These are phyloP conservation scores for Nannospalax galili DNA, from an alignment of 2,113 vertebrate species.

Conservation along the genomic window DNA sequence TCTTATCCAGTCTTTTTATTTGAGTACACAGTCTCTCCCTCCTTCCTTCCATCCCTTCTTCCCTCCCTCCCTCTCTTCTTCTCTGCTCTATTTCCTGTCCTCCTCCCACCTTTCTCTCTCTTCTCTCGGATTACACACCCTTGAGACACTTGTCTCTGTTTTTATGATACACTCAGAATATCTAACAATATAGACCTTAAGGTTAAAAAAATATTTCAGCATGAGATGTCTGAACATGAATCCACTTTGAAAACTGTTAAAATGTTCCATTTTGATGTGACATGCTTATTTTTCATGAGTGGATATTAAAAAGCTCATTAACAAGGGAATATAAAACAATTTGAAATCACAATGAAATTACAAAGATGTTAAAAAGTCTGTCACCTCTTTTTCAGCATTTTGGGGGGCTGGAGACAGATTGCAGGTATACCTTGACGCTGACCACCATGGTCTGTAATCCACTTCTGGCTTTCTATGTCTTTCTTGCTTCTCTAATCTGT, in stretches of 20 bases:
- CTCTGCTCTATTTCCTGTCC: too few relatives aligned
- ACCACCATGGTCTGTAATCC: neutral
- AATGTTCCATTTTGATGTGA: neutral
- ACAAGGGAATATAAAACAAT: slow-evolving; percentile 19
- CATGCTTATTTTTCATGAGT: slow-evolving; percentile 49
- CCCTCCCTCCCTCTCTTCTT: too few relatives aligned
- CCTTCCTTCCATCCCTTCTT: neutral
- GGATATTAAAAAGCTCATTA: slow-evolving; percentile 33
- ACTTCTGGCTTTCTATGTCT: slow-evolving; percentile 3
- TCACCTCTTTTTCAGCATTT: slow-evolving; percentile 25
- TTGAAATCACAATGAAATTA: slow-evolving; percentile 25
- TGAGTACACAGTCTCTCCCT: neutral
- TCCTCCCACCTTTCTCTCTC: neutral
- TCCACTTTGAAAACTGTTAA: slow-evolving; percentile 46
- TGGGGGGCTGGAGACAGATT: slow-evolving; percentile 4
- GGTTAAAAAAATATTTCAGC: neutral
- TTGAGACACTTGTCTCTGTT: slow-evolving; percentile 25
- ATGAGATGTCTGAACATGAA: slow-evolving; percentile 34
- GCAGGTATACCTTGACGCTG: neutral
- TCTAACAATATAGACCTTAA: neutral
- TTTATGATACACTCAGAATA: slow-evolving; percentile 38
- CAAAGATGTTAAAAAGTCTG: slow-evolving; percentile 19
- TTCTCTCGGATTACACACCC: neutral
- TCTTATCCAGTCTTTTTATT: neutral
- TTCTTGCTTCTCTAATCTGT: neutral